Evolutionary conservation across 2,888 invertebrate species (phyloP).

Genomic region (Cepaea hortensis): DNA sequence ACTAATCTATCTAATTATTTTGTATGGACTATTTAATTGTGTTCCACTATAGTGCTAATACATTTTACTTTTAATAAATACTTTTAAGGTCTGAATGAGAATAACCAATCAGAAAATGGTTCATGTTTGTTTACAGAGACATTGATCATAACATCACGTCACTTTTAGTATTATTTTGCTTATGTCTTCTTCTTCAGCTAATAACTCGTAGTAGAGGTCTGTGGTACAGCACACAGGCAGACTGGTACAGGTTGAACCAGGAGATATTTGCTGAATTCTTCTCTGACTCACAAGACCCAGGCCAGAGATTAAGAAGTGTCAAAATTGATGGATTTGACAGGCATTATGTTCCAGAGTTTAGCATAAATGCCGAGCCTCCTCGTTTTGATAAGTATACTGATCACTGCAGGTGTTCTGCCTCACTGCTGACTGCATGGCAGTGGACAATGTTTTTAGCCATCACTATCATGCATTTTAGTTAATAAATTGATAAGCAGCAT

Average conservation of each 20-base stretch:
- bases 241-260: conserved; percentile 45
- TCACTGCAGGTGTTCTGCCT: not conserved
- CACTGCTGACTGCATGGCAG: not conserved
- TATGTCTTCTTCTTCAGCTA: conserved; percentile 9
- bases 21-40: too few relatives aligned
- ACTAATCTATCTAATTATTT: too few relatives aligned
- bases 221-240: conserved; percentile 55
- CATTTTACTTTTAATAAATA: too few relatives aligned
- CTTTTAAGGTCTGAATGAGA: too few relatives aligned
- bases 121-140: too few relatives aligned
- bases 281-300: conserved; percentile 29
- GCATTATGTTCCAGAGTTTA: conserved; percentile 51
- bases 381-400: not conserved
- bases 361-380: conserved; percentile 36
- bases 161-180: not conserved
- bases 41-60: too few relatives aligned
- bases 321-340: conserved; percentile 55
- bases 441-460: not conserved
- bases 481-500: not conserved
- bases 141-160: too few relatives aligned
- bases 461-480: not conserved
- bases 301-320: conserved; percentile 45
- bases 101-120: too few relatives aligned
- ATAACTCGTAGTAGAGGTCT: conserved; percentile 40
- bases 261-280: conserved; percentile 49